Evolutionary conservation across 92 coral and sea anemone species (phyloP).

Genomic region (Umimayanthus chanpuru): DNA sequence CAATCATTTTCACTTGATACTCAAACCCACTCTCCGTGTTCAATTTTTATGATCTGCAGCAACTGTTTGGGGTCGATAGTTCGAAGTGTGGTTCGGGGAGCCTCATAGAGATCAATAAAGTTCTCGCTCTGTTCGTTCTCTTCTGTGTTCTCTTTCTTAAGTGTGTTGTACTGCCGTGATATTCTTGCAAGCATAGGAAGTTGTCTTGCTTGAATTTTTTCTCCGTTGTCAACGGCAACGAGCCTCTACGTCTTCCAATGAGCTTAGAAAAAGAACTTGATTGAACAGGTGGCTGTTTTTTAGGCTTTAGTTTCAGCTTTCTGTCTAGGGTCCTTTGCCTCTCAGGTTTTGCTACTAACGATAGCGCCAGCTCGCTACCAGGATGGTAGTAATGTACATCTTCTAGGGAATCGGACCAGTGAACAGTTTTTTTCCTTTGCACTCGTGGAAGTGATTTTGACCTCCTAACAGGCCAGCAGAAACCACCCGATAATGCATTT

Average conservation of each 20-base stretch:
- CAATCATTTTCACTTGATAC: slow-evolving; percentile 6
- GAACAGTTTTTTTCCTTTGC: slow-evolving; percentile 22
- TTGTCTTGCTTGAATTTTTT: slow-evolving; percentile 22
- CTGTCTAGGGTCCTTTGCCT: slow-evolving; percentile 9
- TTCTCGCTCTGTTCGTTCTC: slow-evolving; percentile 8
- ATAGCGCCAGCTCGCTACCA: slow-evolving; percentile 5
- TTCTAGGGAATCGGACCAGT: slow-evolving; percentile 29
- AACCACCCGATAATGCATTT: slow-evolving; percentile 10
- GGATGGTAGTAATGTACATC: slow-evolving; percentile 7
- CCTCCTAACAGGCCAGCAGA: slow-evolving; percentile 27
- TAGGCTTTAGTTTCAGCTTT: slow-evolving; percentile 22
- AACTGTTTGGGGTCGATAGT: slow-evolving; percentile 19
- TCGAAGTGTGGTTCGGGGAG: slow-evolving; percentile 13
- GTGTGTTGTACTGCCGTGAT: slow-evolving; percentile 19
- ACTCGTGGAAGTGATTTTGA: slow-evolving; percentile 26
- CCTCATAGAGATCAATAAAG: slow-evolving; percentile 27
- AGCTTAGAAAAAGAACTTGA: slow-evolving; percentile 12
- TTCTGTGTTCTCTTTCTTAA: slow-evolving; percentile 9
- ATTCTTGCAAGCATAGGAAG: slow-evolving; percentile 15
- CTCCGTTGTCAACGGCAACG: slow-evolving; percentile 33
- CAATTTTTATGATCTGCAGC: slow-evolving; percentile 19
- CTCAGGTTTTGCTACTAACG: not conserved
- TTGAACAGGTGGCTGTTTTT: slow-evolving; percentile 25
- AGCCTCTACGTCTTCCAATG: slow-evolving; percentile 19
- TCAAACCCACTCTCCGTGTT: slow-evolving; percentile 27